These are phyloP conservation scores for Drosophila burlai DNA, from an alignment of 1,140 invertebrate species.

Conservation along the genomic window DNA sequence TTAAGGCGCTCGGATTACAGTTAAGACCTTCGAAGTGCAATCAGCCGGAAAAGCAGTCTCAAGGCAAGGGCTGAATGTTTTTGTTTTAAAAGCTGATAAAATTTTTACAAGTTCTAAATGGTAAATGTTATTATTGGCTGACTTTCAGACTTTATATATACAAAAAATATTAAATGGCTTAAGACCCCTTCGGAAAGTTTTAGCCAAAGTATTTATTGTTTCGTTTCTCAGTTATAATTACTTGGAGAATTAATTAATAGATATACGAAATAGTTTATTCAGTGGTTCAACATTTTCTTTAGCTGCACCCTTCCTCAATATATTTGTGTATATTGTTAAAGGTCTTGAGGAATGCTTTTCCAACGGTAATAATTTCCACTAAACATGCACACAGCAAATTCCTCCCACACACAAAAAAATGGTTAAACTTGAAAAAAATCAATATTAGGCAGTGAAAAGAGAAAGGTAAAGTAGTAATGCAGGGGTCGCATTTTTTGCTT, in stretches of 20 bases:
- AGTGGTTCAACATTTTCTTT: background rate
- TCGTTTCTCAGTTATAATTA: too few species aligned
- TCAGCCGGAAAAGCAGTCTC: slow-evolving; percentile 75
- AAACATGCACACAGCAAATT: slow-evolving; percentile 47
- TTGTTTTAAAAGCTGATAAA: slow-evolving; percentile 10
- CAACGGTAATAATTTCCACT: slow-evolving; percentile 16
- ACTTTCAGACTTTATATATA: too few species aligned
- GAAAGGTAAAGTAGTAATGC: slow-evolving; percentile 51
- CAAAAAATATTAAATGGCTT: background rate
- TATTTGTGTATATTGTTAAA: slow-evolving; percentile 10
- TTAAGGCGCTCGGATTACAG: slow-evolving; percentile 70
- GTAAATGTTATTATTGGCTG: background rate
- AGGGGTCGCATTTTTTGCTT: slow-evolving; percentile 46
- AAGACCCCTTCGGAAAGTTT: background rate
- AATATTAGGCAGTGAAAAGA: slow-evolving; percentile 52
- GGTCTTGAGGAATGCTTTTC: background rate
- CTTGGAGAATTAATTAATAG: background rate
- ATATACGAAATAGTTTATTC: too few species aligned
- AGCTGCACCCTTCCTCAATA: background rate
- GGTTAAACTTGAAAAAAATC: slow-evolving; percentile 61
- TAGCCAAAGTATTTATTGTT: background rate
- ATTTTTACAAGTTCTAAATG: slow-evolving; percentile 7
- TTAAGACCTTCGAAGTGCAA: slow-evolving; percentile 80
- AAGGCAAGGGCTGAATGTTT: slow-evolving; percentile 26
- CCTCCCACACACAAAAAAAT: slow-evolving; percentile 23